These are phyloP conservation scores for Gopherus flavomarginatus DNA, from an alignment of 2,113 vertebrate genomes.

Conservation along the genomic window DNA sequence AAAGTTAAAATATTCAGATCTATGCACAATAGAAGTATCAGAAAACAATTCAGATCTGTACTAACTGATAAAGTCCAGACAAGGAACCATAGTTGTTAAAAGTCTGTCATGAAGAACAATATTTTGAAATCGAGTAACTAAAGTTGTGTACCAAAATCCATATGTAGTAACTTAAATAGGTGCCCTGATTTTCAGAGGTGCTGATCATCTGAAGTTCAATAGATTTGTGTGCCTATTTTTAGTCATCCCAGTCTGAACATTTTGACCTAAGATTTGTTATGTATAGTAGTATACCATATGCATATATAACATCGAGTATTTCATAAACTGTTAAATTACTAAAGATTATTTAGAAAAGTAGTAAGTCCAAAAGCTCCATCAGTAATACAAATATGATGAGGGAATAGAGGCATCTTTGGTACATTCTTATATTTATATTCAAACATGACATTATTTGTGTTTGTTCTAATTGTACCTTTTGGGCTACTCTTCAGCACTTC, in stretches of 20 bases:
- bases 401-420: not conserved
- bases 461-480: slow-evolving; percentile 36
- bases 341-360: not conserved
- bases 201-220: not conserved
- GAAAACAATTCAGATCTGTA: not conserved
- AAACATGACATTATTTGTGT: not conserved
- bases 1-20: not conserved
- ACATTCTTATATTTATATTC: not conserved
- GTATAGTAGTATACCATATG: not conserved
- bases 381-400: not conserved
- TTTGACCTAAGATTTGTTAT: not conserved
- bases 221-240: not conserved
- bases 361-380: not conserved
- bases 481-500: slow-evolving; percentile 22
- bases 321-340: not conserved
- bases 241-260: not conserved
- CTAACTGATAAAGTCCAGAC: not conserved
- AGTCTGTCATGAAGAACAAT: not conserved
- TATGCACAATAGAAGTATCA: not conserved
- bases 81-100: not conserved
- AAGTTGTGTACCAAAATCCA: not conserved
- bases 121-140: not conserved
- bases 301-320: not conserved
- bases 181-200: not conserved
- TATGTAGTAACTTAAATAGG: not conserved